Percentiles rank a stretch among this genome's conserved stretches.
Evolutionary conservation across 2,888 invertebrate species (phyloP).

Genomic region (Mechanitis messenoides): DNA sequence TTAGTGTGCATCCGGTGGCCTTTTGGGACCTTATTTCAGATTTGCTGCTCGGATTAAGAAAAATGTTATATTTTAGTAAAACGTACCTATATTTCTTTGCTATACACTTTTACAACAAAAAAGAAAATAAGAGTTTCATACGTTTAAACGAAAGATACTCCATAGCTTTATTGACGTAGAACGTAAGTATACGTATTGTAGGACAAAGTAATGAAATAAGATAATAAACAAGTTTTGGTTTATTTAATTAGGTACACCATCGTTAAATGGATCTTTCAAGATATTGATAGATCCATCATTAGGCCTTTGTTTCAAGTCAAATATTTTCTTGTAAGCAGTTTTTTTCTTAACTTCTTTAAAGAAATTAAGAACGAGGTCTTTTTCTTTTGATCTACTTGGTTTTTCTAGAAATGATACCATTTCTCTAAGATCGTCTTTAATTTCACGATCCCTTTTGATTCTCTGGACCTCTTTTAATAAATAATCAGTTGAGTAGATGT

Average conservation of each 20-base stretch:
- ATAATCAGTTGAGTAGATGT: slow-evolving; percentile 37
- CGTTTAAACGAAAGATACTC: too few species aligned
- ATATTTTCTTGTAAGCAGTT: slow-evolving; percentile 3
- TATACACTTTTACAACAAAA: too few species aligned
- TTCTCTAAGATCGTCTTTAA: slow-evolving; percentile 38
- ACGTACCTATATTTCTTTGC: too few species aligned
- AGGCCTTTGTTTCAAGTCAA: slow-evolving; percentile 25
- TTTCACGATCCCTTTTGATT: slow-evolving; percentile 30
- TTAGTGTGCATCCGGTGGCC: too few species aligned
- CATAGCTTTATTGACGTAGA: background rate
- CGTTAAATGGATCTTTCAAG: slow-evolving; percentile 35
- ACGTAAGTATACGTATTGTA: too few species aligned
- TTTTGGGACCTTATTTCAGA: too few species aligned
- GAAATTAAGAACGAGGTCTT: slow-evolving; percentile 31
- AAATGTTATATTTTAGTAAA: too few species aligned
- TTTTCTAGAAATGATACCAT: slow-evolving; percentile 41
- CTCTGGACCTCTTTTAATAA: slow-evolving; percentile 43
- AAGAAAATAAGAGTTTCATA: too few species aligned
- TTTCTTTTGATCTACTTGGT: slow-evolving; percentile 24
- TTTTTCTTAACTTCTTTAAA: slow-evolving; percentile 22
- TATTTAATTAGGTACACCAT: slow-evolving; percentile 30
- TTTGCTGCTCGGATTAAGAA: too few species aligned
- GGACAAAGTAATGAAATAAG: background rate
- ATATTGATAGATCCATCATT: slow-evolving; percentile 41
- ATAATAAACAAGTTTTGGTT: background rate